Conservation (phyloP, 2,797 vertebrate species). For the Phalanger gymnotis region DNA sequence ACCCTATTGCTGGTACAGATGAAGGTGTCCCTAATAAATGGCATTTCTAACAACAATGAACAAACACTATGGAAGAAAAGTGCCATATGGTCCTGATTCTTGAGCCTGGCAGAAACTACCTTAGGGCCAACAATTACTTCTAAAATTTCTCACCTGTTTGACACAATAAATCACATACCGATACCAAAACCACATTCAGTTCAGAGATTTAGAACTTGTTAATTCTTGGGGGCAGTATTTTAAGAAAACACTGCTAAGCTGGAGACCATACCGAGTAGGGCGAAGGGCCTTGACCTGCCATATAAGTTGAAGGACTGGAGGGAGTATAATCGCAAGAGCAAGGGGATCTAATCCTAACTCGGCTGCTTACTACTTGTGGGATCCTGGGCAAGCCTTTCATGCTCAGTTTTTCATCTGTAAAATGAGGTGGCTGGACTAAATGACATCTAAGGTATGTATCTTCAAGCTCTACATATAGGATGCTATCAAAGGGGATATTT, state of each 20-base stretch:
- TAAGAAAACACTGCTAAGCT: background rate
- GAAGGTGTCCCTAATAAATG: background rate
- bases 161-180: background rate
- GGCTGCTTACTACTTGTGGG: background rate
- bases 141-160: background rate
- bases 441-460: background rate
- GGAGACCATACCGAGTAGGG: background rate
- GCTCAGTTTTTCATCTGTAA: background rate
- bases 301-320: too few species aligned
- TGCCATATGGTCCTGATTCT: background rate
- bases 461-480: background rate
- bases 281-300: too few species aligned
- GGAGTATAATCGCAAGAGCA: too few species aligned
- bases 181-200: background rate
- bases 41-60: background rate
- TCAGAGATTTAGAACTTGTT: background rate
- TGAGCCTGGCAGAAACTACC: background rate
- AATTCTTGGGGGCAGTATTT: background rate
- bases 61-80: background rate
- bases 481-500: background rate
- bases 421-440: background rate
- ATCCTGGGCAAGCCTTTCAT: background rate
- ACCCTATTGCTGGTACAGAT: background rate
- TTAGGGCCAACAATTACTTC: too few species aligned
- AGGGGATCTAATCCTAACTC: background rate